Conservation (phyloP, 2,797 vertebrate species). For the Danio albolineatus region DNA sequence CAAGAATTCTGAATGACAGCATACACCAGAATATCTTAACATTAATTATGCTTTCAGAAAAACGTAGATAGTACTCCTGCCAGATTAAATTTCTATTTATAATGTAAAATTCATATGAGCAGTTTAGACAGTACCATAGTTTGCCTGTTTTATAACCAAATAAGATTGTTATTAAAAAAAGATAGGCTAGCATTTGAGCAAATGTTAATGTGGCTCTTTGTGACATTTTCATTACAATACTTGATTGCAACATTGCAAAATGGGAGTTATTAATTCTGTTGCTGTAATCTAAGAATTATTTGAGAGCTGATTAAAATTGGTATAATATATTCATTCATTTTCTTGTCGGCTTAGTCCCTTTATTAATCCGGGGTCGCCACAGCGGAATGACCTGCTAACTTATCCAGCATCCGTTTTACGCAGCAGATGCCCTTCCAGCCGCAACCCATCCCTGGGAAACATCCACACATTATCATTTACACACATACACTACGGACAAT, state of each 20-base stretch:
- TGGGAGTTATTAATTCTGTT: background rate
- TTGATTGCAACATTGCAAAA: background rate
- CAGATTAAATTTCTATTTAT: conserved; percentile 12
- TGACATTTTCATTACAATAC: background rate
- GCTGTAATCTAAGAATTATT: background rate
- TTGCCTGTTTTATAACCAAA: background rate
- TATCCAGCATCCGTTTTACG: no score
- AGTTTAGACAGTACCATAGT: background rate
- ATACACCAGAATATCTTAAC: background rate
- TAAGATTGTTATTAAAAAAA: background rate
- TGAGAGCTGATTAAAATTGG: background rate
- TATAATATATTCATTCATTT: no score
- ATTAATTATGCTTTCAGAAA: background rate
- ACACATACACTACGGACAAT: no score
- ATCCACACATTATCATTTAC: no score
- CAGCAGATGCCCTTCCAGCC: no score
- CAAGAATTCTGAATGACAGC: background rate
- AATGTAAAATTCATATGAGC: background rate
- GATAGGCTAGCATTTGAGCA: background rate
- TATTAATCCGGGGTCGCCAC: no score
- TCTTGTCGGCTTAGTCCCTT: no score
- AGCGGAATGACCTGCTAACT: no score
- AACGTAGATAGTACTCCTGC: background rate
- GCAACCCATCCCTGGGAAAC: no score
- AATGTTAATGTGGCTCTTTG: background rate